These are phyloP conservation scores for Embidobia sp. DNA, from an alignment of 2,888 invertebrate species.

Conservation along the genomic window DNA sequence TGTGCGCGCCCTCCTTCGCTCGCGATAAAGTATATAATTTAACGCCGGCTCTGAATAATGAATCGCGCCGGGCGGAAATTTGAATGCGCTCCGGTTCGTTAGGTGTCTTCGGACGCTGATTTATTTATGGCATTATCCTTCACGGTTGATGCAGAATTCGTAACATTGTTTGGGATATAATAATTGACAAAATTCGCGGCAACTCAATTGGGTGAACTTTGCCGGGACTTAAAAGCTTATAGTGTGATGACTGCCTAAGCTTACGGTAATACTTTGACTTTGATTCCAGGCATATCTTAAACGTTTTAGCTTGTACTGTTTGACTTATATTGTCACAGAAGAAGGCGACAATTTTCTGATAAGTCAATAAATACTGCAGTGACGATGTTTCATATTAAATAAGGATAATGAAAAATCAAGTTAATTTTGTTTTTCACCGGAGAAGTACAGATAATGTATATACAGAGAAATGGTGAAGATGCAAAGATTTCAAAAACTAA, in stretches of 20 bases:
- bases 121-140: slow-evolving; percentile 48
- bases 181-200: slow-evolving; percentile 30
- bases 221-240: slow-evolving; percentile 42
- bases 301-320: slow-evolving; percentile 26
- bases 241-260: slow-evolving; percentile 38
- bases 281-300: slow-evolving; percentile 37
- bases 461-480: too few species aligned
- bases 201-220: slow-evolving; percentile 36
- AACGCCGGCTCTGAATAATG: slow-evolving; percentile 28
- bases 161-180: slow-evolving; percentile 42
- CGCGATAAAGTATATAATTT: slow-evolving; percentile 41
- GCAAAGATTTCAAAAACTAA: too few species aligned
- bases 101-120: slow-evolving; percentile 40
- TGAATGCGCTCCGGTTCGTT: slow-evolving; percentile 28
- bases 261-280: slow-evolving; percentile 47
- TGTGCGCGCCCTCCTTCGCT: slow-evolving; percentile 12
- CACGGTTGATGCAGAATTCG: slow-evolving; percentile 17
- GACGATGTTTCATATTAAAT: too few species aligned
- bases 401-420: too few species aligned
- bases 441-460: too few species aligned
- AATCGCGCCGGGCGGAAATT: slow-evolving; percentile 21
- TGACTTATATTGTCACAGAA: too few species aligned
- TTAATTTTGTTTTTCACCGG: too few species aligned
- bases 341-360: too few species aligned
- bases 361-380: too few species aligned